Base-by-base conservation (phyloP, 2,797 vertebrate species). In the Gymnopithys bicolor region DNA sequence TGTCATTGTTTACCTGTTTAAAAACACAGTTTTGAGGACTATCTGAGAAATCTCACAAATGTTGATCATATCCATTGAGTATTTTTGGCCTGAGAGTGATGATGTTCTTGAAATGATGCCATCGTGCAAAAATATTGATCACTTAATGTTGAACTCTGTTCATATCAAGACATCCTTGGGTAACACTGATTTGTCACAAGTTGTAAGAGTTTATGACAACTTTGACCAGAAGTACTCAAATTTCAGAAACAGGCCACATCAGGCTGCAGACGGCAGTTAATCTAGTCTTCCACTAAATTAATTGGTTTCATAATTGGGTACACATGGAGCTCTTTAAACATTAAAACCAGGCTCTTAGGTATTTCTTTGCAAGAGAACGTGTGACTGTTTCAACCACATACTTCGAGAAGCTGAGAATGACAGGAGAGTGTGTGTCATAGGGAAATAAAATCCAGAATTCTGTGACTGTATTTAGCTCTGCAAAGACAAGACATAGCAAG, bases 271-370 rank as follows among this genome's bases (percentile, higher is more conserved):
- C 93, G 92, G 89, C 45, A 88, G 91, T 91, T 95, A 95, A 92
- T 93, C 87, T 96, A 91, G 76, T 74, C 73, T 88, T 92, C 69
- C 28, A 93, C 76, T 90, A 88, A 93, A 96, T 90, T 94, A 96
- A 95, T 96, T 93, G 82, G 70, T 93, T 96, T 96, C 77, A 63
- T 97, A 95, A 96, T 86, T 92, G 87, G 45, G 55, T 94, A 91
- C 94, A 93, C 76, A 91, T 86, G 64, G 82, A 93, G 51, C 32
- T 91, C 73, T 91, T 96, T 88, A 96, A 96, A 96, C 73, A 74
- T 81, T 81, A 90, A 92, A 70, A 78, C 87, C 60, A 56, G 76
- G 70, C 32, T 86, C 55, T 89, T 89, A 89, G 66, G 51, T 92
- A 78, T 63, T 73, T 89, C 37, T 81, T 86, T 91, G 62, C 35